Percentiles rank a stretch among this genome's conserved stretches.
These are phyloP conservation scores for Hemichromis elongatus DNA, from an alignment of 2,113 vertebrate genomes.

Conservation along the genomic window DNA sequence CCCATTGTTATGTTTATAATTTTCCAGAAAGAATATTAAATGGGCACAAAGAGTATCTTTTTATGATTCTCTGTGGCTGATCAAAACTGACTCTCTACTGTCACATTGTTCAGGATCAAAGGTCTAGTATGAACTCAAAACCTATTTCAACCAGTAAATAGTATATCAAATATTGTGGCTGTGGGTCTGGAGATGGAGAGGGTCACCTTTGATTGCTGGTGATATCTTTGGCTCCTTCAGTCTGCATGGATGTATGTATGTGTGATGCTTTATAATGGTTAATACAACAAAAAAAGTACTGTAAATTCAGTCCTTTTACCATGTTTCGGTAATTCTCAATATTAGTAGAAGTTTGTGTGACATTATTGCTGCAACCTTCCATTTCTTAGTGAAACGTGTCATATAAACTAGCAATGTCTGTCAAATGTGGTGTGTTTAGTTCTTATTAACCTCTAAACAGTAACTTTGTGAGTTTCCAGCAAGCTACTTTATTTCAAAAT, in stretches of 20 bases:
- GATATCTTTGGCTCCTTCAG: neutral
- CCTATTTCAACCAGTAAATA: neutral
- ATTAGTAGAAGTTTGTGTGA: neutral
- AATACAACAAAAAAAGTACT: neutral
- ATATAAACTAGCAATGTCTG: neutral
- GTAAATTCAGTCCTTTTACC: neutral
- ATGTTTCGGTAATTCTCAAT: neutral
- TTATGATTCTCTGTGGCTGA: neutral
- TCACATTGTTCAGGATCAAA: neutral
- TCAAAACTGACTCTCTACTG: neutral
- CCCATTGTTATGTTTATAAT: neutral
- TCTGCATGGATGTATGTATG: fast-evolving
- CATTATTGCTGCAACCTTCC: neutral
- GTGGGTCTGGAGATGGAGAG: neutral
- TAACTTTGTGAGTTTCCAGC: neutral
- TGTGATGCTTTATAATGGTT: neutral
- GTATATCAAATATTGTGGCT: neutral
- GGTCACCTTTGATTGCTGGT: neutral
- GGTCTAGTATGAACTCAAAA: neutral
- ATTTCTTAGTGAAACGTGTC: neutral
- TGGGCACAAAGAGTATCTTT: neutral
- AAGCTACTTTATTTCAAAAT: neutral
- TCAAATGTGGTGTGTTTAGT: neutral
- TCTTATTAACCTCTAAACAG: neutral
- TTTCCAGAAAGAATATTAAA: neutral